Conservation (phyloP, 2,797 vertebrate species). For the Vespertilio murinus region DNA sequence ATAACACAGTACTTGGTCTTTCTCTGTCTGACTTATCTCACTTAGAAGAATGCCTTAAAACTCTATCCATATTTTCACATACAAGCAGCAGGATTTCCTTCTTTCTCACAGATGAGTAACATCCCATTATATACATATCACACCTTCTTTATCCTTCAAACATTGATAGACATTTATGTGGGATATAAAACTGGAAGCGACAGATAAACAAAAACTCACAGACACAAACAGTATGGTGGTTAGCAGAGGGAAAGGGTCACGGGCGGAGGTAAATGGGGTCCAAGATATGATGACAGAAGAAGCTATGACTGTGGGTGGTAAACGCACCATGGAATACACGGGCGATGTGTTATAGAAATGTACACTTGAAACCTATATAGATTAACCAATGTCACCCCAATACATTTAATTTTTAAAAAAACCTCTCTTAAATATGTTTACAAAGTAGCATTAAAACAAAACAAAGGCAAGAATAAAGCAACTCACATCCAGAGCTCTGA, state of each 20-base stretch:
- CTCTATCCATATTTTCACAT: not conserved
- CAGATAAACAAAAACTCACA: not conserved
- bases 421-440: not conserved
- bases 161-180: not conserved
- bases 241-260: not conserved
- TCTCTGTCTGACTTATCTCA: not conserved
- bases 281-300: not conserved
- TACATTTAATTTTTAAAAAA: not conserved
- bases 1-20: not conserved
- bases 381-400: not conserved
- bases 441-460: constrained; percentile 47
- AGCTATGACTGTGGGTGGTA: not conserved
- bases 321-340: not conserved
- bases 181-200: not conserved
- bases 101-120: not conserved
- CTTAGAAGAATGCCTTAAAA: not conserved
- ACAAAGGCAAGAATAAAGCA: constrained; percentile 11
- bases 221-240: not conserved
- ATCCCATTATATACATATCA: not conserved
- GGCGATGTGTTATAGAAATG: not conserved
- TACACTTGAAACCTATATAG: not conserved
- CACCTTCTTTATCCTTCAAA: not conserved
- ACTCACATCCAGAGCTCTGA: constrained; percentile 17
- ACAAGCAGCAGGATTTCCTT: not conserved
- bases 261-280: not conserved